phyloP scores from a whole-genome alignment of 2,797 vertebrate species.

The Gorsachius magnificus region DNA sequence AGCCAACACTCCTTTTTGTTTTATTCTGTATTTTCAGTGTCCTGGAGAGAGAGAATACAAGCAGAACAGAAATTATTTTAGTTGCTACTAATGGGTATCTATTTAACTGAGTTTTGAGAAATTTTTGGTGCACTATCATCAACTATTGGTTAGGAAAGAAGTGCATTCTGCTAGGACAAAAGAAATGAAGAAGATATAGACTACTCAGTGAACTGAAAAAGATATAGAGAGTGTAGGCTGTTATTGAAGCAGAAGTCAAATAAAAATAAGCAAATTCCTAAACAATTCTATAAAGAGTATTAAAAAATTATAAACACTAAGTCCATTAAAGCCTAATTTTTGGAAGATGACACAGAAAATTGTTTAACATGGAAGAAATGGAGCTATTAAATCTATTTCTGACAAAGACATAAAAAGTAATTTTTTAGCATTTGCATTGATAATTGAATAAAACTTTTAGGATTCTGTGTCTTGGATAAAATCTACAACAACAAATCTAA shows the following conservation, averaged over 20 bases:
- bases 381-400: not conserved
- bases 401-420: not conserved
- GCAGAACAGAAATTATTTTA: not conserved
- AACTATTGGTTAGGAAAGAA: not conserved
- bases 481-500: not conserved
- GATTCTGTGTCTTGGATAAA: not conserved
- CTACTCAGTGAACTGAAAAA: not conserved
- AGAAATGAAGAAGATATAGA: not conserved
- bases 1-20: not conserved
- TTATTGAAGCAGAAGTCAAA: not conserved
- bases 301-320: not conserved
- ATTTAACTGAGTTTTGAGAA: not conserved
- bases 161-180: not conserved
- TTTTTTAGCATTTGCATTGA: not conserved
- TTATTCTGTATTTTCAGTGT: not conserved
- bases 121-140: not conserved
- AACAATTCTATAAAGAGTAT: not conserved
- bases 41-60: not conserved
- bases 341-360: not conserved
- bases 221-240: not conserved
- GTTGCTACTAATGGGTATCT: not conserved
- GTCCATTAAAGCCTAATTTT: not conserved
- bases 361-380: not conserved
- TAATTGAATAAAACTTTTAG: not conserved
- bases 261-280: not conserved